A percentile compares a stretch with the other conserved stretches of the same genome.
Conservation (phyloP, 2,797 vertebrate species). For the Smutsia temminckii region DNA sequence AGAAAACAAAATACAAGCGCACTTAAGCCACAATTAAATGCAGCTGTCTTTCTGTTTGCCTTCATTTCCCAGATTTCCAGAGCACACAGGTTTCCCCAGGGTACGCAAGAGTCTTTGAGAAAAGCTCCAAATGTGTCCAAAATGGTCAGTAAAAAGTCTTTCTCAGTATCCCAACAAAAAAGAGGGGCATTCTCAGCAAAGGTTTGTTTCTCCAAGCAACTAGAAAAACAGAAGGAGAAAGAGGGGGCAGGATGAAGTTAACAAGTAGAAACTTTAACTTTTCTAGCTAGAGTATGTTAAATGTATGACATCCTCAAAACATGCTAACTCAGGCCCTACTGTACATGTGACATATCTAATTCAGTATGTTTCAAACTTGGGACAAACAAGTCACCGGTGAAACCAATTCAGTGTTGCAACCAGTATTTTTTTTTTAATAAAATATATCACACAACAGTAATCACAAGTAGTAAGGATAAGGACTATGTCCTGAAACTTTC, state of each 20-base stretch:
- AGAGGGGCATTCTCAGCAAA: not conserved
- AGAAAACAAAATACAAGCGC: not conserved
- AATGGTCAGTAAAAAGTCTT: not conserved
- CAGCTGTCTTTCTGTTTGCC: not conserved
- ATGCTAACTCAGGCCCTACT: not conserved
- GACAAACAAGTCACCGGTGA: not conserved
- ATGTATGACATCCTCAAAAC: not conserved
- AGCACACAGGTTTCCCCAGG: not conserved
- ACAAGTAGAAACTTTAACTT: not conserved
- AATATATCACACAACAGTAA: not conserved
- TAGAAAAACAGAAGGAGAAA: not conserved
- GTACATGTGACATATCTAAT: not conserved
- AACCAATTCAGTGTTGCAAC: not conserved
- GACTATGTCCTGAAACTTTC: not conserved
- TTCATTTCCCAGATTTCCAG: constrained; percentile 1
- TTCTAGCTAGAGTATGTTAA: not conserved
- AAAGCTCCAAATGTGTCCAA: not conserved
- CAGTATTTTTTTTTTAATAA: not conserved
- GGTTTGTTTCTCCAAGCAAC: not conserved
- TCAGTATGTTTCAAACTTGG: not conserved
- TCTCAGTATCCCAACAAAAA: not conserved
- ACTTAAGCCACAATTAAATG: not conserved
- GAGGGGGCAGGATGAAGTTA: not conserved
- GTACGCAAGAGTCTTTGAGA: not conserved
- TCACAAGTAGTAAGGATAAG: not conserved